phyloP scores from a whole-genome alignment of 2,888 invertebrate genomes.

The Dugesia japonica region DNA sequence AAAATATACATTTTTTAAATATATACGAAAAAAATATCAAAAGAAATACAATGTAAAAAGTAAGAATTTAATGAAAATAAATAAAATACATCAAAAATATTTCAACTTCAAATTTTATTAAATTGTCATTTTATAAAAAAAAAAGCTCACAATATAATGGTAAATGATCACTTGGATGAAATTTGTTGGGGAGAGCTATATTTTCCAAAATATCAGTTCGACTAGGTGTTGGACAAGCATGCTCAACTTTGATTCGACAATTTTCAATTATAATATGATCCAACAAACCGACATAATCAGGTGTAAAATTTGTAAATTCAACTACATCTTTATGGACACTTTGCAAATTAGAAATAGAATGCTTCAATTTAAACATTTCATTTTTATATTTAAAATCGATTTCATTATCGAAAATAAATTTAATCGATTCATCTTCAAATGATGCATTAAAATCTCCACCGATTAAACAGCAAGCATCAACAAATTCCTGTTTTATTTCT shows the following conservation, averaged over 20 bases:
- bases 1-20: too few relatives aligned
- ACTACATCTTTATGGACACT: background rate
- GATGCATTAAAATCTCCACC: constrained; percentile 5
- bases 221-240: background rate
- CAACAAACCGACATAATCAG: background rate
- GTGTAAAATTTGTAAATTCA: background rate
- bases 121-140: background rate
- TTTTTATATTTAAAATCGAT: background rate
- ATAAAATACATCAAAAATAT: too few relatives aligned
- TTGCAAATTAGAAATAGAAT: background rate
- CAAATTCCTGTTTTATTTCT: background rate
- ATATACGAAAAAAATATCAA: too few relatives aligned
- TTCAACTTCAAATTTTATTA: too few relatives aligned
- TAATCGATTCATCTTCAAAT: background rate
- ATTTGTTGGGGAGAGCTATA: background rate
- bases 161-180: background rate
- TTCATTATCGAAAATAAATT: constrained; percentile 1
- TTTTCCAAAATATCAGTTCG: background rate
- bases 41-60: too few relatives aligned
- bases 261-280: background rate
- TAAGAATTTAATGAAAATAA: too few relatives aligned
- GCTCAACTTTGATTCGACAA: background rate
- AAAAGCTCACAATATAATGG: background rate
- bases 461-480: background rate
- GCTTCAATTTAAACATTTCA: background rate